Evolutionary conservation across 2,113 vertebrate genomes (phyloP).

Genomic region (Drymodes brunneopygia): DNA sequence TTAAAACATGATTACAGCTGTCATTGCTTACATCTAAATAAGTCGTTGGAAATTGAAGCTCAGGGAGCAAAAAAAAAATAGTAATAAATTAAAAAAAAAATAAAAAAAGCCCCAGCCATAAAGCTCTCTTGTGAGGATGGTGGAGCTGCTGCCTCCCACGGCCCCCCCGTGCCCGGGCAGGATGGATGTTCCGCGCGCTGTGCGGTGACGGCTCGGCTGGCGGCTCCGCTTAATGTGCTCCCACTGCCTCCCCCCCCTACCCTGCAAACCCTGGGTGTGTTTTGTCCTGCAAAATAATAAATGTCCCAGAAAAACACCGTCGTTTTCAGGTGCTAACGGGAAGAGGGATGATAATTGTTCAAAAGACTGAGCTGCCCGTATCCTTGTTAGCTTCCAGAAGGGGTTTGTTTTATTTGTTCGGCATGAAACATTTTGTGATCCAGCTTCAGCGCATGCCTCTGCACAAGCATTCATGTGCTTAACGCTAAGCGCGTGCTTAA

Average conservation of each 20-base stretch:
- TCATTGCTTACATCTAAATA: constrained; percentile 78
- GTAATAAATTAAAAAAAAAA: neutral
- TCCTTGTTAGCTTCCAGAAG: neutral
- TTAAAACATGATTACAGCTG: constrained; percentile 78
- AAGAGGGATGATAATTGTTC: neutral
- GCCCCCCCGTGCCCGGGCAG: neutral
- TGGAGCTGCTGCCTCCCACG: neutral
- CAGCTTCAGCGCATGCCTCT: neutral
- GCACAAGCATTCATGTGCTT: constrained; percentile 18
- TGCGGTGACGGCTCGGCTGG: neutral
- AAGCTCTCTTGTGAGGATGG: constrained; percentile 32
- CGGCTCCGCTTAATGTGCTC: neutral
- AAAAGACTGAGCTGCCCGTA: neutral
- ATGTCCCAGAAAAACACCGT: neutral
- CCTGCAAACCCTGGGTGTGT: neutral
- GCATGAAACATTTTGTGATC: neutral
- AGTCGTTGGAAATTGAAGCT: constrained; percentile 71
- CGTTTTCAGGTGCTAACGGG: neutral
- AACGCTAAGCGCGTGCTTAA: neutral
- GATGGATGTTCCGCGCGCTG: neutral
- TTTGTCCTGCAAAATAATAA: constrained; percentile 18
- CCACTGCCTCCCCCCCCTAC: neutral
- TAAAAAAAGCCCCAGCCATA: neutral
- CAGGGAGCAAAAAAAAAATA: neutral
- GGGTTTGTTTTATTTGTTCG: neutral